A percentile compares a stretch with the other conserved stretches of the same genome.
phyloP scores from a whole-genome alignment of 2,797 vertebrate genomes.

The Rhabdophis nuchalis region DNA sequence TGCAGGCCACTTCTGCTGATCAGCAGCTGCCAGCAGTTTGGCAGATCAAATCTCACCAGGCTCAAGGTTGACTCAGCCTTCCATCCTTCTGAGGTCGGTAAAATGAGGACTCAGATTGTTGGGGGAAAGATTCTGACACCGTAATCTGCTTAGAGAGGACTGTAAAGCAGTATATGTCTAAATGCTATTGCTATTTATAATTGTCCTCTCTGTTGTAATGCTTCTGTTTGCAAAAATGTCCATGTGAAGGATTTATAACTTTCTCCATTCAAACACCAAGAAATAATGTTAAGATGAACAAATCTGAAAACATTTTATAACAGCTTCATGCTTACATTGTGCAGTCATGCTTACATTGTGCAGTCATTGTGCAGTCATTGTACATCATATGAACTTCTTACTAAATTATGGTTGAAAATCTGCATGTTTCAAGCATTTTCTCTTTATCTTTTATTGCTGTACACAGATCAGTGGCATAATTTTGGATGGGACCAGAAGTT shows the following conservation, averaged over 20 bases:
- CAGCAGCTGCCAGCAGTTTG: no score
- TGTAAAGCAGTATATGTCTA: no score
- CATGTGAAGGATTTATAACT: not conserved
- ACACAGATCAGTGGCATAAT: conserved; percentile 84
- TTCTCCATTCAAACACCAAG: not conserved
- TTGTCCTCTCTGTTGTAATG: not conserved
- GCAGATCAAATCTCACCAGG: no score
- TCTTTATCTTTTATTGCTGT: conserved; percentile 27
- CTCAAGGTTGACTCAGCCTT: no score
- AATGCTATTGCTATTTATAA: not conserved
- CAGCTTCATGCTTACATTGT: not conserved
- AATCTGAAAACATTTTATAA: not conserved
- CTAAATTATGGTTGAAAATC: conserved; percentile 15
- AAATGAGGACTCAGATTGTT: no score
- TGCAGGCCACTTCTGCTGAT: no score
- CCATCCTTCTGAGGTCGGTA: no score
- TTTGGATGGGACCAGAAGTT: conserved; percentile 75
- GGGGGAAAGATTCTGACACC: no score
- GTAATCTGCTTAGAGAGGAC: no score
- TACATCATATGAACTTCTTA: conserved; percentile 17
- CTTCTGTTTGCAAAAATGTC: not conserved
- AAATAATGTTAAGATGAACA: not conserved
- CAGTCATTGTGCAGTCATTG: no score
- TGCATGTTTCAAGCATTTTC: conserved; percentile 6
- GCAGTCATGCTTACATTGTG: not conserved